phyloP scores from a whole-genome alignment of 2,797 vertebrate genomes.

The Anguilla obscura region DNA sequence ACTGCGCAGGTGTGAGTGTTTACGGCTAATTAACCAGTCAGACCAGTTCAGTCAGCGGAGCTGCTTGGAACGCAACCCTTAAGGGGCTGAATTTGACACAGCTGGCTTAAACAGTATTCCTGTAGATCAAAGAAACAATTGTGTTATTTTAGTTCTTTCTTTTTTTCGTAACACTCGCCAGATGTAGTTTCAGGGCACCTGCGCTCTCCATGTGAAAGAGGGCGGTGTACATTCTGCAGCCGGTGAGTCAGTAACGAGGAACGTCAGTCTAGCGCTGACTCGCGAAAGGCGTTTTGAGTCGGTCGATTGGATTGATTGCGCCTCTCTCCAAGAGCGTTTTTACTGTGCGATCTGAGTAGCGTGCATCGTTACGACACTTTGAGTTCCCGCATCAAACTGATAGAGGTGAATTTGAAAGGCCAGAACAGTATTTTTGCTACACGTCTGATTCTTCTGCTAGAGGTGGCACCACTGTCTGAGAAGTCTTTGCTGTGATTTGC shows the following conservation, averaged over 20 bases:
- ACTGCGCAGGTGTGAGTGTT: background rate
- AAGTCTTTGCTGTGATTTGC: conserved; percentile 2
- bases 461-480: background rate
- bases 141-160: conserved; percentile 17
- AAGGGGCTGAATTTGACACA: background rate
- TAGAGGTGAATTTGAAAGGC: background rate
- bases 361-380: background rate
- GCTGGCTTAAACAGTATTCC: conserved; percentile 14
- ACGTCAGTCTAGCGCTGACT: background rate
- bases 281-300: background rate
- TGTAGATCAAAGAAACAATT: conserved; percentile 13
- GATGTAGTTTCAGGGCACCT: conserved; percentile 23
- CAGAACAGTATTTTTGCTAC: background rate
- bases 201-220: conserved; percentile 34
- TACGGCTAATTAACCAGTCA: conserved; percentile 12
- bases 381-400: background rate
- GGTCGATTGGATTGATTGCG: background rate
- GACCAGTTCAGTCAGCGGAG: background rate
- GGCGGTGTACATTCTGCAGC: background rate
- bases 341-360: background rate
- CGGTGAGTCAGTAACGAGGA: background rate
- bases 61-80: background rate
- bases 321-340: background rate
- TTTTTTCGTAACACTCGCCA: conserved; percentile 22
- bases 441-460: background rate